Conservation (phyloP, 2,797 vertebrate genomes). For the Anableps anableps region DNA sequence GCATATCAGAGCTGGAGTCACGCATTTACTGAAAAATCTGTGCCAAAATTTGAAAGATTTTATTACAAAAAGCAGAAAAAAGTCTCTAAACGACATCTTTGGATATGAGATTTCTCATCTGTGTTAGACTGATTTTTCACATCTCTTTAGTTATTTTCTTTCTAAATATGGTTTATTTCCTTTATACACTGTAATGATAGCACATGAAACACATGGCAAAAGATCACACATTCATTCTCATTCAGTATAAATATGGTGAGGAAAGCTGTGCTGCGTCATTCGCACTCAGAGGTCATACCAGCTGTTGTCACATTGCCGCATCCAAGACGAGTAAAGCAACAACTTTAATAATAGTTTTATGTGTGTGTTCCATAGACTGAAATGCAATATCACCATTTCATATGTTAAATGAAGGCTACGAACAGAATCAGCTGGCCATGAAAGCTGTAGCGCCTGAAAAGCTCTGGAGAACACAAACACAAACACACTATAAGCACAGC, state of each 20-base stretch:
- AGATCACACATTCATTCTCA: background rate
- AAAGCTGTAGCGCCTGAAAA: conserved; percentile 18
- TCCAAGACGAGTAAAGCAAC: conserved; percentile 15
- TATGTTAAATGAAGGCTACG: conserved; percentile 30
- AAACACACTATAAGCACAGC: background rate
- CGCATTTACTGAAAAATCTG: background rate
- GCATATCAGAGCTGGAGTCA: conserved; percentile 15
- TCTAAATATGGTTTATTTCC: background rate
- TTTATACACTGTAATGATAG: background rate
- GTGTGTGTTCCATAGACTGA: conserved; percentile 11
- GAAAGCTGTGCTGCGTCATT: conserved; percentile 20
- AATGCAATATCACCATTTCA: conserved; percentile 49
- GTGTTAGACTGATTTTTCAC: background rate
- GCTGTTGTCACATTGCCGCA: conserved; percentile 51
- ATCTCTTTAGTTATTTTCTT: too few species aligned
- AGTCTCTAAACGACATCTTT: background rate
- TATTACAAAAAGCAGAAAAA: background rate
- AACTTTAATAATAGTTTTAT: conserved; percentile 50
- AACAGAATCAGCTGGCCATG: conserved; percentile 17
- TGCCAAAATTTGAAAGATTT: background rate
- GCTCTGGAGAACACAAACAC: background rate
- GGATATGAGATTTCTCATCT: background rate
- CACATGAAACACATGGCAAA: background rate
- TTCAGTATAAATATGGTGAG: background rate
- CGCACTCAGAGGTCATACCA: conserved; percentile 40